Evolutionary conservation across 2,888 invertebrate genomes (phyloP).

Genomic region (Endomychus coccineus): DNA sequence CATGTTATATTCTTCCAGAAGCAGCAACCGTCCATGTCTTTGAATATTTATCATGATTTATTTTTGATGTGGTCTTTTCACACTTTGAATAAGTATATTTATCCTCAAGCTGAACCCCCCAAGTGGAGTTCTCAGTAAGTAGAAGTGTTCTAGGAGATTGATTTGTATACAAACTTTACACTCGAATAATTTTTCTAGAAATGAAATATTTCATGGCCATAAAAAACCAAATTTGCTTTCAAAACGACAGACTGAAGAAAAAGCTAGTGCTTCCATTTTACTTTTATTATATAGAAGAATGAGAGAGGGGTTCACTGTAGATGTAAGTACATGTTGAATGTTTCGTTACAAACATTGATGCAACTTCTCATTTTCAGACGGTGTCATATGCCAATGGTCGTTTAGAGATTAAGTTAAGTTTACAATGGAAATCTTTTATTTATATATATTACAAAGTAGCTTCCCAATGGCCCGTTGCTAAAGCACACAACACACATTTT

Average conservation of each 20-base stretch:
- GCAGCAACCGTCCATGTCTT: slow-evolving; percentile 31
- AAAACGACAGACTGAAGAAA: slow-evolving; percentile 58
- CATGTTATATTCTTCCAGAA: slow-evolving; percentile 34
- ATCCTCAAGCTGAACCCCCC: slow-evolving; percentile 22
- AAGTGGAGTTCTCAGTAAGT: slow-evolving; percentile 31
- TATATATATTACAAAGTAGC: slow-evolving; percentile 59
- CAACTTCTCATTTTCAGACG: slow-evolving; percentile 40
- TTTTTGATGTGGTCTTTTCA: slow-evolving; percentile 36
- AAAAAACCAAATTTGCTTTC: slow-evolving; percentile 50
- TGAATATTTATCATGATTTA: slow-evolving; percentile 39
- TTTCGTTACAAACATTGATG: not conserved
- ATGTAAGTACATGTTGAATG: slow-evolving; percentile 38
- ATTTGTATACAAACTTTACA: not conserved
- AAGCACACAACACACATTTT: slow-evolving; percentile 31
- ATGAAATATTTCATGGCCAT: slow-evolving; percentile 44
- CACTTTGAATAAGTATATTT: slow-evolving; percentile 21
- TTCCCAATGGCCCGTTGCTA: slow-evolving; percentile 52
- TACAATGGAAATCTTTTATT: slow-evolving; percentile 67
- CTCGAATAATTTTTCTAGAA: slow-evolving; percentile 36
- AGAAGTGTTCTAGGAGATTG: not conserved
- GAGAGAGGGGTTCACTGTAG: slow-evolving; percentile 67
- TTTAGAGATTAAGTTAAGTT: slow-evolving; percentile 56
- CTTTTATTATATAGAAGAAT: slow-evolving; percentile 64
- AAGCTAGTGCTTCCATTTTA: slow-evolving; percentile 53
- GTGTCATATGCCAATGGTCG: slow-evolving; percentile 47